A percentile compares a stretch with the other conserved stretches of the same genome.
phyloP scores from a whole-genome alignment of 2,888 invertebrate species.

The Flexamia atlantica region DNA sequence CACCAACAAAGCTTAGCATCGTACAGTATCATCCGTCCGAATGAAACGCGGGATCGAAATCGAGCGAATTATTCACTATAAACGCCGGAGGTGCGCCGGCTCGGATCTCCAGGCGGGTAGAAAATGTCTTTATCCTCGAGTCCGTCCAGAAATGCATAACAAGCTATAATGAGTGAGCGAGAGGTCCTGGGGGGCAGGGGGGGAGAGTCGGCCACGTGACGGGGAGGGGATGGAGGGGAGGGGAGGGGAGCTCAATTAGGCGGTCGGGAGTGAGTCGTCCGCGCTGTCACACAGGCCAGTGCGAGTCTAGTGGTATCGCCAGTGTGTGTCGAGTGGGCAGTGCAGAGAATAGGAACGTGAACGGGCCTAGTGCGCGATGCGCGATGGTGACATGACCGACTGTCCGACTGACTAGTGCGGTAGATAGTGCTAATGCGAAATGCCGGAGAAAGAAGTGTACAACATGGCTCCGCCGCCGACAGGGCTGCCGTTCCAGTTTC shows the following conservation, averaged over 20 bases:
- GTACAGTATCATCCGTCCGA: too few species aligned
- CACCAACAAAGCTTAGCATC: too few species aligned
- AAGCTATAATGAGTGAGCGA: constrained; percentile 53
- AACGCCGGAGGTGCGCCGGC: not conserved
- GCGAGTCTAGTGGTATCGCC: not conserved
- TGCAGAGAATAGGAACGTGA: too few species aligned
- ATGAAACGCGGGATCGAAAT: too few species aligned
- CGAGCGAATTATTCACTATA: too few species aligned
- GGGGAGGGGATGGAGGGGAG: not conserved
- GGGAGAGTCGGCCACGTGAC: not conserved
- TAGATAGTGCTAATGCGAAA: constrained; percentile 56
- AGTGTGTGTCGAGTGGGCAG: not conserved
- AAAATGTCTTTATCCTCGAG: constrained; percentile 54
- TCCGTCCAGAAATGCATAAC: constrained; percentile 56
- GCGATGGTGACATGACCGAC: not conserved
- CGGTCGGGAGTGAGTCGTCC: constrained; percentile 29
- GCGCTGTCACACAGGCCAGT: constrained; percentile 4
- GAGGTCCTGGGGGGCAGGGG: not conserved
- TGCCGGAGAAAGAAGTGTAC: constrained; percentile 70
- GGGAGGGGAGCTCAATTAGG: constrained; percentile 18
- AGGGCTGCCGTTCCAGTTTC: constrained; percentile 70
- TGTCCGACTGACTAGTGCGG: not conserved
- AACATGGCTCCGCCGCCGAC: constrained; percentile 66
- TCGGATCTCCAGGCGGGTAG: constrained; percentile 12
- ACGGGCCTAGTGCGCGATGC: not conserved